Percentiles rank a stretch among this genome's conserved stretches.
Conservation (phyloP, 1,140 invertebrate genomes). For the Oedothorax gibbosus region DNA sequence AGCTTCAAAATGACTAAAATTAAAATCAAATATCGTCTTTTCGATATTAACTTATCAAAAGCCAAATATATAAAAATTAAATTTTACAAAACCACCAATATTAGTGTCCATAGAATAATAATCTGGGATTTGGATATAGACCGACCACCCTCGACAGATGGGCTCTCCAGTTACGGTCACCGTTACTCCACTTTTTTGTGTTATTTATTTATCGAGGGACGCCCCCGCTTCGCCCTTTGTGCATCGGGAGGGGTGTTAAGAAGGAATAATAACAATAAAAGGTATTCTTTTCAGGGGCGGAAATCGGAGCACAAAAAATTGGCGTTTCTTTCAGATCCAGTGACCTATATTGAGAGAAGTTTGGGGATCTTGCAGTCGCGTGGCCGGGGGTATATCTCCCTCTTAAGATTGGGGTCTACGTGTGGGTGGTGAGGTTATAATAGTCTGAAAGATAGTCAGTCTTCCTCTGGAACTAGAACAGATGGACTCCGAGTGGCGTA, state of each 20-base stretch:
- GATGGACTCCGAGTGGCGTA: background rate
- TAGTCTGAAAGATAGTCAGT: background rate
- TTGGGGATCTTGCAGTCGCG: conserved; percentile 23
- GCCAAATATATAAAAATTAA: no score
- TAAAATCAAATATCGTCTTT: no score
- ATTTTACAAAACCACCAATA: no score
- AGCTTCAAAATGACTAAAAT: no score
- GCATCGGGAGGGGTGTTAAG: background rate
- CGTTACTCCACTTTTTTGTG: conserved; percentile 28
- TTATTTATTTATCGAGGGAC: conserved; percentile 38
- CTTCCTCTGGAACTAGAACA: conserved; percentile 2
- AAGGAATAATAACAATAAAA: background rate
- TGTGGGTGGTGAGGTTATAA: background rate
- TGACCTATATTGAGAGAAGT: conserved; percentile 51
- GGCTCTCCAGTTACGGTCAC: conserved; percentile 38
- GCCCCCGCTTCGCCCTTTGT: conserved; percentile 45
- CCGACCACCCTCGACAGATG: conserved; percentile 40
- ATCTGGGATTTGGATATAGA: no score
- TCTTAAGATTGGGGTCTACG: background rate
- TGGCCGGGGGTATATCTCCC: conserved; percentile 13
- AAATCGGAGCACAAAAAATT: conserved; percentile 13
- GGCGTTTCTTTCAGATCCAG: conserved; percentile 30
- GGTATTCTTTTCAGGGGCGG: background rate
- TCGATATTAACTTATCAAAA: no score
- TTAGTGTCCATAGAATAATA: no score